Evolutionary conservation across 2,888 invertebrate species (phyloP), one percentile per base, ranked within the genome.

Genomic region (Mythimna pallens): DNA sequence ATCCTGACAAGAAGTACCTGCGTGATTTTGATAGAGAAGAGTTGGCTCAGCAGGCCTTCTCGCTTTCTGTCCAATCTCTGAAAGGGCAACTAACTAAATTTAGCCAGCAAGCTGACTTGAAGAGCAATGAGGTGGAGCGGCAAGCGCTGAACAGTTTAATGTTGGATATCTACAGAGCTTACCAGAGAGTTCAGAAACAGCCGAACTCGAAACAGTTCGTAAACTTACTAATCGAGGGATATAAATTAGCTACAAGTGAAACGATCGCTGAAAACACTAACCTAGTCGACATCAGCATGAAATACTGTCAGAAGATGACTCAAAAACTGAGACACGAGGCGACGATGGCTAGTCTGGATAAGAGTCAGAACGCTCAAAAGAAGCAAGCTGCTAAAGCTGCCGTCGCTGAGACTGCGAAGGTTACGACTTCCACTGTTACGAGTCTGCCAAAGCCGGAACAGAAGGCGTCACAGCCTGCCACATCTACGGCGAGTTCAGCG

Each of bases 1-100:
- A 99, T 80, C 97, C 97, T 3, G 99, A 98, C 88, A 99, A 99
- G 97, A 98, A 97, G 91, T 99, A 99, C 92, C 97, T 99, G 74
- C 97, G 98, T 54, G 98, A 99, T 91, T 97, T 97, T 2, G 99
- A 99, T 91, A 97, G 99, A 72, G 97, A 98, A 85, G 98, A 98
- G 87, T 96, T 99, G 72, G 98, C 98, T 0, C 97, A 98, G 72
- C 98, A 98, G 93, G 98, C 99, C 0, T 97, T 98, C 78, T 97
- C 97, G 0, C 96, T 98, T 80, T 98, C 98, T 84, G 96, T 97
- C 12, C 98, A 98, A 89, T 97, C 98, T 54, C 93, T 98, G 78
- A 97, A 97, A 79, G 97, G 97, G 7, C 97, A 97, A 87, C 95
- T 97, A 30, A 97, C 97, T 55, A 95, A 95, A 83, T 96, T 96